Base-by-base conservation (phyloP, 2,797 vertebrate species). In the Spatula clypeata region DNA sequence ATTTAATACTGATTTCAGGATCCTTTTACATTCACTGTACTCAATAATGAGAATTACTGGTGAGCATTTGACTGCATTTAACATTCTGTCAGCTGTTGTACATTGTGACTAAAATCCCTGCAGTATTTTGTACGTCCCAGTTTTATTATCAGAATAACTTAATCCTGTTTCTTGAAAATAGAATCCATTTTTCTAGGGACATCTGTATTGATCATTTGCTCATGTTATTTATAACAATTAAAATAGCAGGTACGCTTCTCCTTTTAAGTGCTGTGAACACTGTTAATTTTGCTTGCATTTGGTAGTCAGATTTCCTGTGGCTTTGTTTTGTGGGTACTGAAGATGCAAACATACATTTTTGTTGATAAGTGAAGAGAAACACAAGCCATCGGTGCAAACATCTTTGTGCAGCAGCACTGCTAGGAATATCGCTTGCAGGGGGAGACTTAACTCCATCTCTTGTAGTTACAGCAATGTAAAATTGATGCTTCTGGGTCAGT, bases 401-500 rank as follows among this genome's bases (percentile, higher is more conserved):
- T 34, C 20, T 47, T 31, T 32, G 70, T 67, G 76, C 76, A 73
- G 72, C 71, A 57, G n/a, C 36, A 24, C 26, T 57, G 23, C 40
- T n/a, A 34, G 61, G 47, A 89, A 6, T 77, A 76, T 69, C 7
- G 1, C 29, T 72, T 89, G 86, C 36, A 40, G 19, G 44, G 67
- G 65, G 69, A 92, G 38, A 19, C 60, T 65, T 67, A 13, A 15
- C 75, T 91, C 72, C 29, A 40, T 19, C 51, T 67, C 32, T 49
- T 69, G 71, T 81, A 57, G 80, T 62, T 79, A 23, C 73, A 38
- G 76, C 77, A 19, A 74, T 93, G 91, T 74, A 82, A 94, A 95
- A 94, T 49, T 94, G 88, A 95, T 95, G 91, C 88, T 96, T 95
- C 76, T 94, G 90, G 79, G 79, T 93, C 93, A 93, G 58, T 32